phyloP scores from a whole-genome alignment of 2,113 vertebrate species.

The Oreocharis arfaki region DNA sequence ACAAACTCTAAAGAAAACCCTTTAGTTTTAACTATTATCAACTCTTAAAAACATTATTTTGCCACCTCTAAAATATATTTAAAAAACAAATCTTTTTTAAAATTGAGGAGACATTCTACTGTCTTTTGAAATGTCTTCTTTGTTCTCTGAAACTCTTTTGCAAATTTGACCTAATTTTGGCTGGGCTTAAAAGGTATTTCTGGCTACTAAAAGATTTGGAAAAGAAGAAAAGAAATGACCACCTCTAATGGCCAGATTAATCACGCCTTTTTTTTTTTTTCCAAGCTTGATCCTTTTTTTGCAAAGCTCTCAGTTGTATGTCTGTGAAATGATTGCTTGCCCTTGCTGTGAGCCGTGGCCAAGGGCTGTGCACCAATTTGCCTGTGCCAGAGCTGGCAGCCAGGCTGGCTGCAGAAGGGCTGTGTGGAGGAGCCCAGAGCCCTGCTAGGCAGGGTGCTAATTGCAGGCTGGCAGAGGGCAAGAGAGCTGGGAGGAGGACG shows the following conservation, averaged over 20 bases:
- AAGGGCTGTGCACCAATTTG: not conserved
- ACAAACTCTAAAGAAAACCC: not conserved
- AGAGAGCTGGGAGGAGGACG: not conserved
- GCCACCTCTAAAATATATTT: not conserved
- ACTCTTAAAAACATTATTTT: not conserved
- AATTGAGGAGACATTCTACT: not conserved
- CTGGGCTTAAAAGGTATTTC: not conserved
- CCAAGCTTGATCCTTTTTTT: not conserved
- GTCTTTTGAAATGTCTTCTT: not conserved
- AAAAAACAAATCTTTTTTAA: not conserved
- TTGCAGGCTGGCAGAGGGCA: not conserved
- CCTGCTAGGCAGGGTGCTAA: not conserved
- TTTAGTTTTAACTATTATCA: not conserved
- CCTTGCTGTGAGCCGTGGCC: not conserved
- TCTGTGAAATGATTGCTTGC: not conserved
- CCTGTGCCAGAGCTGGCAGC: not conserved
- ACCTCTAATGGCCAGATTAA: not conserved
- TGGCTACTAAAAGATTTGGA: not conserved
- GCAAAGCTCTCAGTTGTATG: not conserved
- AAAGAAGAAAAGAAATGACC: not conserved
- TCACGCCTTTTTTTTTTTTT: rapidly evolving
- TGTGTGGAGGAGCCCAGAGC: not conserved
- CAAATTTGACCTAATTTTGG: not conserved
- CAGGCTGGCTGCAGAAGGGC: not conserved
- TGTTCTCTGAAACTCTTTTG: not conserved